Base-by-base conservation (phyloP, 2,113 vertebrate genomes). In the Accipiter virgatus region DNA sequence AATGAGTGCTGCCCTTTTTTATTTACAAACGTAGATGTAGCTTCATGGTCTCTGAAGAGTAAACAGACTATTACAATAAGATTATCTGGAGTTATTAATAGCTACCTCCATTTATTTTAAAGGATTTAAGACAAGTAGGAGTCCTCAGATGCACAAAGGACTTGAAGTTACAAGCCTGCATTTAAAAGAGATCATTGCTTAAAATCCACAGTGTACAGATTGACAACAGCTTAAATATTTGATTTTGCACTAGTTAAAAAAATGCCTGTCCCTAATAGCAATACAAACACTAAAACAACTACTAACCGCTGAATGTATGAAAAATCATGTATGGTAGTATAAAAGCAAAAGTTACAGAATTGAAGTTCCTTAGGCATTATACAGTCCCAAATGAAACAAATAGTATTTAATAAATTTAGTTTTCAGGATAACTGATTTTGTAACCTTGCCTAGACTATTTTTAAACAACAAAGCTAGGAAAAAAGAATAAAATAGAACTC, bases 401-500 rank as follows among this genome's bases (percentile, higher is more conserved):
- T 1, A 50, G 3, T 10, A 56, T 53, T 72, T 81, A 22, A 82
- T 36, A 92, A 82, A 91, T 82, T 72, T 55, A 50, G 66, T 91
- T 90, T 90, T 84, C 48, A 66, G 3, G 8, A 31, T 43, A 93
- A 62, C 29, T 29, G 29, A 63, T 50, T 88, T 70, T 67, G n/a
- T 73, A 42, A 79, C 29, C 32, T 71, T 45, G 42, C 8, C 34
- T 66, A 48, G 38, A 86, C 86, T 80, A 38, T 70, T 90, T 81
- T 77, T 73, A 45, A 81, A 56, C 72, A 75, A 62, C 7, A 66
- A 81, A 65, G 18, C 13, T 36, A 42, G 10, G 40, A 4, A 86
- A 86, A 97, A 95, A 45, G 6, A 93, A 61, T 32, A 63, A 47
- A 87, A 87, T 47, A 42, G 71, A 93, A 92, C 87, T 71, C 72